Percentiles rank a stretch among this genome's conserved stretches.
phyloP scores from a whole-genome alignment of 2,113 vertebrate species.

The Rhipidura dahli region DNA sequence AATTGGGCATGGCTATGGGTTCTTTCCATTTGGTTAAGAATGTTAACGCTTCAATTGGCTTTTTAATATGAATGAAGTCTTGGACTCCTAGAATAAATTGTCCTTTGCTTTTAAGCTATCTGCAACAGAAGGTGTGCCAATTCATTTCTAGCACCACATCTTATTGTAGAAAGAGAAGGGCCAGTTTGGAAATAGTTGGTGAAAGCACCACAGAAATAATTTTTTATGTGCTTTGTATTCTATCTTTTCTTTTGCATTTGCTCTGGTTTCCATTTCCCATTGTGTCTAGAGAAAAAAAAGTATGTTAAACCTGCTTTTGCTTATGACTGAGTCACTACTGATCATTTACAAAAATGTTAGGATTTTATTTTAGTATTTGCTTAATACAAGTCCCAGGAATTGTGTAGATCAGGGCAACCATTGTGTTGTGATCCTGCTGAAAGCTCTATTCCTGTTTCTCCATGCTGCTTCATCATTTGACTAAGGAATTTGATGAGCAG shows the following conservation, averaged over 20 bases:
- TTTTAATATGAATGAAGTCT: neutral
- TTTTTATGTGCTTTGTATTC: neutral
- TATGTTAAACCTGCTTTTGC: neutral
- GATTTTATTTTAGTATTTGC: neutral
- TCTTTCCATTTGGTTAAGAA: slow-evolving; percentile 4
- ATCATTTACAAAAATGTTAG: neutral
- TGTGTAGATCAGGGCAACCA: neutral
- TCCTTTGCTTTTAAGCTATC: neutral
- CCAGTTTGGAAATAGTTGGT: neutral
- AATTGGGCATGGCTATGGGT: neutral
- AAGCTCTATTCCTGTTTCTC: slow-evolving; percentile 3
- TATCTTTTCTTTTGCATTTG: neutral
- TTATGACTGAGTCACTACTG: neutral
- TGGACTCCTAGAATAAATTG: neutral
- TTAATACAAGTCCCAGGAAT: neutral
- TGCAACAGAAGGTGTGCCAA: neutral
- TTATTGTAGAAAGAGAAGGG: neutral
- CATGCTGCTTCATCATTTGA: neutral
- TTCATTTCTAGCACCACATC: neutral
- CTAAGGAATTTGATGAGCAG: slow-evolving; percentile 64
- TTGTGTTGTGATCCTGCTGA: neutral
- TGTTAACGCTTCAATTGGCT: neutral
- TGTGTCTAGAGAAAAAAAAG: neutral
- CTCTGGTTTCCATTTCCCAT: neutral
- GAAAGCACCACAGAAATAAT: neutral